Evolutionary conservation across 2,113 vertebrate genomes (phyloP), one percentile per base, ranked within the genome.

Genomic region (Neofelis nebulosa): DNA sequence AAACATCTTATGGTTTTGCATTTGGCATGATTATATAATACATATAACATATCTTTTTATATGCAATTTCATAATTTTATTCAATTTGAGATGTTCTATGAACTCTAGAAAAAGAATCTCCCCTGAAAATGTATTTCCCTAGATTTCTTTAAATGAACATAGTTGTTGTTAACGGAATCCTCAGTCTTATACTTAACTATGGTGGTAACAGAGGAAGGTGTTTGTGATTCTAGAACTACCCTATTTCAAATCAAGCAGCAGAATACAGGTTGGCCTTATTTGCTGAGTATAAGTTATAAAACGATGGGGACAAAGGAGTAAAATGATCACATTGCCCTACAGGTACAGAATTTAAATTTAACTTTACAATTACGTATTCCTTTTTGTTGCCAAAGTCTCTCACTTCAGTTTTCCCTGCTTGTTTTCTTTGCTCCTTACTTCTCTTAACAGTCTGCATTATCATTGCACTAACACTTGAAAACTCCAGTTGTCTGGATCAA

Each of bases 401-500:
- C 41, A n/a, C 55, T 74, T 63, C n/a, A 25, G 19, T 95, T 95
- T 87, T 74, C 25, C 36, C 7, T 19, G 7, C 1, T 69, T 23
- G 16, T 45, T 85, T 95, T 66, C 50, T 84, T 55, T 31, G 4
- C 7, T 96, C 3, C 31, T 48, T 52, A n/a, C 1, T 94, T 95
- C 81, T 96, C 82, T n/a, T 71, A 82, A 50, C 83, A 69, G 50
- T 80, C 61, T 0, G 0, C 23, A 79, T 73, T 91, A 82, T 93
- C 25, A 15, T 68, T 90, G 89, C 0, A 41, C 27, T 71, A 48
- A 57, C 13, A 50, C 48, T 87, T 89, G 50, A 95, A 95, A 97
- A 89, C 69, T 95, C 69, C 84, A 95, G 74, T 97, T 96, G 94
- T 85, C 95, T 10, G 0, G 92, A 96, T 74, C 81, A 76, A 57